Evolutionary conservation across 2,797 vertebrate genomes (phyloP), one percentile per base, ranked within the genome.

Genomic region (Mus spretus): DNA sequence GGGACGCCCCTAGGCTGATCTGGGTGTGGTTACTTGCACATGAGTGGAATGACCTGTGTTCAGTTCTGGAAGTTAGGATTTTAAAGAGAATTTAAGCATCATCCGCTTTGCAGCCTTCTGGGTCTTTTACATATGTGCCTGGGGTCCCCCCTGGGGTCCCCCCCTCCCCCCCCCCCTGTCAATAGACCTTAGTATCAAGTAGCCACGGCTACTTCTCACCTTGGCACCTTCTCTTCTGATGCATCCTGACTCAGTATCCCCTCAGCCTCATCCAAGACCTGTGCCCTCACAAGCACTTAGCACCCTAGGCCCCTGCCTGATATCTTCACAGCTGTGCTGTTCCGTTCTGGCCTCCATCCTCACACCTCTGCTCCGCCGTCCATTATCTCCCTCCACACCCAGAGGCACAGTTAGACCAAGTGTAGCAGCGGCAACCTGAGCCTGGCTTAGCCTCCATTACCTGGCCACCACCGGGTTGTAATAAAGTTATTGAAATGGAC

Each of bases 291-390:
- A 59, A n/a, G 4, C n/a, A 59, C 31, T 26, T 26, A 63, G 34
- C 55, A 77, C 19, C 55, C 59, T 22, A n/a, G 5, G 40, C 20
- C 61, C 1, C 3, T 0, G 44, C 44, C 13, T 15, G 20, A 28
- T 10, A 44, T 10, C 75, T 67, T 67, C 65, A n/a, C 3, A 3
- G 3, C 26, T 20, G 24, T 13, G 57, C 50, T 4, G 34, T 47
- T 57, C 57, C 40, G 63, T 57, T 44, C 26, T 17, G 2, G 31
- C 6, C 0, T 50, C 61, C 19, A 15, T 20, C 84, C 11, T n/a
- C 83, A 31, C 3, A 0, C 6, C 17, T 8, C 28, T 31, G 57
- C 57, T 47, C 34, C 26, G 17, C 3, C 0, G 1, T 6, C 34
- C 57, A 8, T 53, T 5, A 34, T 7, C 70, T 14, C 50, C 28